phyloP scores from a whole-genome alignment of 1,140 invertebrate species.

The Eumeta japonica region DNA sequence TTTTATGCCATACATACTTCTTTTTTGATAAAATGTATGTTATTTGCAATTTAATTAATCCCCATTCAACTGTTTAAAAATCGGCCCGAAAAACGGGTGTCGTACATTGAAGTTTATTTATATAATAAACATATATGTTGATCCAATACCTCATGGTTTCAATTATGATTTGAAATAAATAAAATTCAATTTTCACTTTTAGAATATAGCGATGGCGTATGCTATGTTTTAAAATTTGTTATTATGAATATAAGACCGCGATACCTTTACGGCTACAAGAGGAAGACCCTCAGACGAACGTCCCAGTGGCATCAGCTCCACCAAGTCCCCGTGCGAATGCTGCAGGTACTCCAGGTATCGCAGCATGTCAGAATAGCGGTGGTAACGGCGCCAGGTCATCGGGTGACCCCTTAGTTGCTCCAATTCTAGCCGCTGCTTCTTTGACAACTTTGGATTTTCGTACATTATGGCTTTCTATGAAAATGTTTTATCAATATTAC shows the following conservation, averaged over 20 bases:
- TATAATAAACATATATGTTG: too few species aligned
- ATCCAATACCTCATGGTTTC: too few species aligned
- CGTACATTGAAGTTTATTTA: too few species aligned
- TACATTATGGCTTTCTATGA: constrained; percentile 65
- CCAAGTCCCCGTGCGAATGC: constrained; percentile 62
- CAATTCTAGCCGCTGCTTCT: constrained; percentile 61
- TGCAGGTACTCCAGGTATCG: constrained; percentile 69
- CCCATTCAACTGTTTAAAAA: too few species aligned
- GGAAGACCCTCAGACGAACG: constrained; percentile 71
- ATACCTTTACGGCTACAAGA: constrained; percentile 65
- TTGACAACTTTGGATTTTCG: constrained; percentile 64
- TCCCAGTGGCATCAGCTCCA: constrained; percentile 69
- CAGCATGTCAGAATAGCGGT: constrained; percentile 66
- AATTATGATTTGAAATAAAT: too few species aligned
- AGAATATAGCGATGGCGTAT: too few species aligned
- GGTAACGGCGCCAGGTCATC: constrained; percentile 72
- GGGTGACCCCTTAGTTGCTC: constrained; percentile 60
- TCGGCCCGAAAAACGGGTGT: too few species aligned
- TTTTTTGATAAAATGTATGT: too few species aligned
- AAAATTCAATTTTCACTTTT: too few species aligned
- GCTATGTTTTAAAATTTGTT: neutral
- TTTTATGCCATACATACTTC: too few species aligned
- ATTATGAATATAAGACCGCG: constrained; percentile 1
- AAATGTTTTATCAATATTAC: too few species aligned
- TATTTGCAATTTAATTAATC: too few species aligned